Evolutionary conservation across 2,888 invertebrate genomes (phyloP), one percentile per base, ranked within the genome.

Genomic region (Eupithecia tripunctaria): DNA sequence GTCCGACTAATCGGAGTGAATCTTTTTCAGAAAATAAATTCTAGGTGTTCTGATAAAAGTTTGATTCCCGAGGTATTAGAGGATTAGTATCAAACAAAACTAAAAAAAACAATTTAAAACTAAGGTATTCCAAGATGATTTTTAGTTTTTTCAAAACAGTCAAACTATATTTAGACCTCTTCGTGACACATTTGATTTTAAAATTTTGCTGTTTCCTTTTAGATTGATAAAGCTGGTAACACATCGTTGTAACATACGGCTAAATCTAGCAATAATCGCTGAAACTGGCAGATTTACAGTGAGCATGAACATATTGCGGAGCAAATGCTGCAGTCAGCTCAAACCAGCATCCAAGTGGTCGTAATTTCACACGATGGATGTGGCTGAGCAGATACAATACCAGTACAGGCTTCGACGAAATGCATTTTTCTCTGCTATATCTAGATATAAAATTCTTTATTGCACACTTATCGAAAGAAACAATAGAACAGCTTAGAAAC

Each of bases 301-400:
- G 4, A 38, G 65, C 63, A 47, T 51, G 56, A 56, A 56, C 56
- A 56, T 56, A 69, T 66, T 47, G 65, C 66, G 66, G 68, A 72
- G 43, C 71, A 64, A 63, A 56, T 59, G 43, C 66, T 59, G 41
- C 29, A 65, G 60, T 59, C 66, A 66, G 41, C 66, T 56, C 47
- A 59, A 73, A 70, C 67, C 67, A 73, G 63, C 66, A 41, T 43
- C 63, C 62, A 70, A 70, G 63, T 32, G 70, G 21, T 73, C 66
- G 66, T 73, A 38, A 67, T 51, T 69, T 62, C 60, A n/a, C 27
- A 63, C 70, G 73, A 70, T 70, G 67, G 62, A 63, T 70, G 73
- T 56, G 41, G 59, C n/a, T 59, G 25, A 64, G 47, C 38, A n/a
- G 32, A 27, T 29, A 29, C 29, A 14, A 56, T 29, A 32, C 56